Conservation (phyloP, 2,797 vertebrate species). For the Selene dorsalis region DNA sequence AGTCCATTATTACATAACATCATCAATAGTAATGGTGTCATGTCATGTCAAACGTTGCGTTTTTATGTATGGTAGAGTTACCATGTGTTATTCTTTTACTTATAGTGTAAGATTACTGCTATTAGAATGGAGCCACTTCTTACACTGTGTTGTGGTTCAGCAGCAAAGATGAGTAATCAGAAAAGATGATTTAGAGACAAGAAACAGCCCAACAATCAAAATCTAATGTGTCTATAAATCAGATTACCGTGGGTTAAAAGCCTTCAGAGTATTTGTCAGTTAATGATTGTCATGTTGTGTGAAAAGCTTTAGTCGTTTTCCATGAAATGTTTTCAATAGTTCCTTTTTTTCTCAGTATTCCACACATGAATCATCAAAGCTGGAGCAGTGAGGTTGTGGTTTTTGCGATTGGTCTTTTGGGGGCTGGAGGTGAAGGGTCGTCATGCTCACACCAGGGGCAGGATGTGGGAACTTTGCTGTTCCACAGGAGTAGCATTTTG, state of each 20-base stretch:
- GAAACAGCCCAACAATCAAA: background rate
- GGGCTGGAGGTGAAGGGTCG: conserved; percentile 63
- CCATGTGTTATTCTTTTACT: conserved; percentile 25
- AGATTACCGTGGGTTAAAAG: background rate
- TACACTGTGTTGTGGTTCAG: conserved; percentile 11
- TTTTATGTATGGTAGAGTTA: conserved; percentile 21
- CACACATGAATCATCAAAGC: conserved; percentile 22
- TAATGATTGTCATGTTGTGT: background rate
- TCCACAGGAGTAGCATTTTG: conserved; percentile 39
- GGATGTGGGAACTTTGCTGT: conserved; percentile 59
- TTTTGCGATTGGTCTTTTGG: conserved; percentile 20
- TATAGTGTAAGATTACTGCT: conserved; percentile 21
- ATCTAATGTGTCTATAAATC: background rate
- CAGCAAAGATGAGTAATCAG: background rate
- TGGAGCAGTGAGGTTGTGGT: conserved; percentile 9
- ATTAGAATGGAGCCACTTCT: background rate
- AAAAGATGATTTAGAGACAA: background rate
- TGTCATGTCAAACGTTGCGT: conserved; percentile 45
- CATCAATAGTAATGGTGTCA: conserved; percentile 55
- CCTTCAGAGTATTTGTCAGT: too few relatives aligned
- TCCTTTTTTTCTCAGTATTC: conserved; percentile 5
- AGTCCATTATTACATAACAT: conserved; percentile 34
- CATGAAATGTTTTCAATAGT: background rate
- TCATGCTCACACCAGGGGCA: conserved; percentile 43
- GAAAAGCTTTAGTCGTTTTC: background rate